These are phyloP conservation scores for Bembecia ichneumoniformis DNA, from an alignment of 2,888 invertebrate species.

Conservation along the genomic window DNA sequence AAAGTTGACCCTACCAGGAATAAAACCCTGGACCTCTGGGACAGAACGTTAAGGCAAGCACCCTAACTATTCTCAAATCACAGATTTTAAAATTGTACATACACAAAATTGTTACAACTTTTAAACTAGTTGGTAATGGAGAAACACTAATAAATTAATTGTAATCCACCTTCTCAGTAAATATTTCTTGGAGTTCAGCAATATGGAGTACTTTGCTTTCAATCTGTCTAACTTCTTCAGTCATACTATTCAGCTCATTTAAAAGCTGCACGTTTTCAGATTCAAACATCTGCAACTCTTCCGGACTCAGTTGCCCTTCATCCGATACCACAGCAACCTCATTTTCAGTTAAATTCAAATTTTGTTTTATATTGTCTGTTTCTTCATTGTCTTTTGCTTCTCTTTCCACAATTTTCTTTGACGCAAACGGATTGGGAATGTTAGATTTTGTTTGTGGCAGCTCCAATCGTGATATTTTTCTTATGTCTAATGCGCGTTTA, in stretches of 20 bases:
- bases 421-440: constrained; percentile 44
- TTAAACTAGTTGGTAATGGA: too few relatives aligned
- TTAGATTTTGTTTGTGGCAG: constrained; percentile 33
- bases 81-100: too few relatives aligned
- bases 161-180: constrained; percentile 90
- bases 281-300: constrained; percentile 94
- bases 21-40: too few relatives aligned
- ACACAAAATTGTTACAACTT: too few relatives aligned
- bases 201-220: constrained; percentile 96
- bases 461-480: constrained; percentile 83
- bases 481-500: constrained; percentile 86
- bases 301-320: constrained; percentile 81
- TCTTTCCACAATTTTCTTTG: constrained; percentile 26
- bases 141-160: too few relatives aligned
- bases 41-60: too few relatives aligned
- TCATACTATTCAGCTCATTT: constrained; percentile 88
- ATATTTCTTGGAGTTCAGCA: constrained; percentile 94
- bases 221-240: constrained; percentile 92
- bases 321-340: constrained; percentile 63
- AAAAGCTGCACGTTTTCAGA: constrained; percentile 90
- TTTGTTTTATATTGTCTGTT: constrained; percentile 33
- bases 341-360: constrained; percentile 52
- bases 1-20: too few relatives aligned
- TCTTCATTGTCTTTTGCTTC: constrained; percentile 29
- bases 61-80: too few relatives aligned